Evolutionary conservation across 2,797 vertebrate species (phyloP), one percentile per base, ranked within the genome.

Genomic region (Rhinoraja longicauda): DNA sequence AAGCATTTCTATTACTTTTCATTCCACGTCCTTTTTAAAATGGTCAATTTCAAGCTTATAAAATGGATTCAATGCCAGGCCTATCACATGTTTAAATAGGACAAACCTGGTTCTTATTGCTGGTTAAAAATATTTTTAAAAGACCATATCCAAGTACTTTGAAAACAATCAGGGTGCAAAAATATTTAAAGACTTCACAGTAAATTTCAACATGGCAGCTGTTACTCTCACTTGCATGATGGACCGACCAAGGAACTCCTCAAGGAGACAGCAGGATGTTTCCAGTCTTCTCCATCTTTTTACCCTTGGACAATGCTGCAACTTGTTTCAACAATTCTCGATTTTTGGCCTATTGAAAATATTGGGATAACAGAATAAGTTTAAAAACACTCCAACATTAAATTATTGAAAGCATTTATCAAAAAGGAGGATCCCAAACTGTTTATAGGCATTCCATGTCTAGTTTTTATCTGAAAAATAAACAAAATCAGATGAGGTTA

Each of bases 321-420:
- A 99, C 98, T 96, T 99, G 99, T 94, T 99, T 99, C 97, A 99
- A 97, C 94, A 99, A 96, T 95, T 99, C 99, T 95, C 99, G 97
- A 97, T 99, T 99, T 96, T 99, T 99, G 93, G 97, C 95, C 99
- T 99, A 96, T 93, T 53, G 15, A 84, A 64, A 93, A 95, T 45
- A 96, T 7, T 95, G 39, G 94, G 90, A 96, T 94, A 84, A 95
- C 79, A 93, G 39, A 94, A 94, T 94, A 64, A 88, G 9, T 57
- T 59, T 93, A 53, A 93, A 64, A 19, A 62, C 64, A 88, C 26
- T 53, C 92, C 94, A 75, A 19, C 93, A 93, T 94, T 70, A 36
- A 3, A 93, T 13, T 0, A 36, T 93, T 0, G 2, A 64, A 73
- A 92, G 39, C 13, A 57, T 59, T 13, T 21, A 64, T 29, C 39